phyloP scores from a whole-genome alignment of 2,113 vertebrate species.

The Misgurnus mizolepis region DNA sequence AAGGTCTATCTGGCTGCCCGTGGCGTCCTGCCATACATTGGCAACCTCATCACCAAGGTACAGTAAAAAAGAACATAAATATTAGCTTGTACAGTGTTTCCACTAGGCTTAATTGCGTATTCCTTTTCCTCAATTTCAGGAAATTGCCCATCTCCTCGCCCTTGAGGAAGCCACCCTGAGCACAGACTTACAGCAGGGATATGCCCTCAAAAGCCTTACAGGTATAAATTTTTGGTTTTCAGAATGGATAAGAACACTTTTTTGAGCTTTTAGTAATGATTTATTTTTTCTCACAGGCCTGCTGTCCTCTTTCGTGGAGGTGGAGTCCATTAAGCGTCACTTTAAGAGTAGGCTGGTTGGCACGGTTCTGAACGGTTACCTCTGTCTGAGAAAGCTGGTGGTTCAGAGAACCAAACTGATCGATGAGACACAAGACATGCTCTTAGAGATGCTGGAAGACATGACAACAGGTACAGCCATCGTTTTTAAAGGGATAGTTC shows the following conservation, averaged over 20 bases:
- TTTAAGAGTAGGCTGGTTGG: constrained; percentile 97
- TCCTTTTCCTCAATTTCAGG: constrained; percentile 70
- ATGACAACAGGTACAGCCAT: constrained; percentile 92
- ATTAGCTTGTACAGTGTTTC: background rate
- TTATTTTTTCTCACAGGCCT: constrained; percentile 74
- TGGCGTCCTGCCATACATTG: constrained; percentile 93
- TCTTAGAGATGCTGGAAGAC: constrained; percentile 98
- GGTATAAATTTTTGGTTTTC: constrained; percentile 69
- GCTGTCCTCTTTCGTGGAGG: constrained; percentile 96
- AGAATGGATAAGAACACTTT: background rate
- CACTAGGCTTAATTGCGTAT: background rate
- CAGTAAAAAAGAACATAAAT: background rate
- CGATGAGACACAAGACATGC: constrained; percentile 98
- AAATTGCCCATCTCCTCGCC: constrained; percentile 94
- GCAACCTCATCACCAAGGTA: constrained; percentile 98
- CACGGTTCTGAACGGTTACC: constrained; percentile 94
- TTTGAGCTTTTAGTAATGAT: too few relatives aligned
- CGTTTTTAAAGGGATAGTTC: background rate
- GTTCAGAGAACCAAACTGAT: constrained; percentile 98
- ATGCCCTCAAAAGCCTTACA: constrained; percentile 96
- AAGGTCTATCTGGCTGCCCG: constrained; percentile 95
- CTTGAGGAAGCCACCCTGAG: constrained; percentile 95
- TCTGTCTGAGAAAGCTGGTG: constrained; percentile 94
- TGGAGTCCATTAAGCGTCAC: constrained; percentile 97
- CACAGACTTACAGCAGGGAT: constrained; percentile 96